Base-by-base conservation (phyloP, 2,113 vertebrate genomes). In the Dipodomys spectabilis region DNA sequence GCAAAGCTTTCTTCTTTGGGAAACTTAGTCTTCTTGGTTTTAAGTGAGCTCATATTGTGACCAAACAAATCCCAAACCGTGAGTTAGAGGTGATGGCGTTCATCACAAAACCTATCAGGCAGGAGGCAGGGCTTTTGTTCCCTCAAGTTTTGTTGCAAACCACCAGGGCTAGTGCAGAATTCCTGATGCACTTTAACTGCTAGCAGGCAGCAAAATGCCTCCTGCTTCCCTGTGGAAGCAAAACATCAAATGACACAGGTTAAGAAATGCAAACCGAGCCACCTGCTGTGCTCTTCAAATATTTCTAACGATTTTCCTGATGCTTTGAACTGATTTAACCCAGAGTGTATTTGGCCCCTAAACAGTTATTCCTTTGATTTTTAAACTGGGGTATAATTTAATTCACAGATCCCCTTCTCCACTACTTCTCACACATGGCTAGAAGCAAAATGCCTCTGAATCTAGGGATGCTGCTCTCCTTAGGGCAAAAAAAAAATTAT, bases 291-390 rank as follows among this genome's bases (percentile, higher is more conserved):
- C 28, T 83, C 67, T 96, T 95, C 90, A 93, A 87, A 86, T 93
- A 91, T 86, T 95, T 94, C 93, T 86, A 89, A 82, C 0, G 9
- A 89, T 90, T 96, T 97, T 97, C 82, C 82, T 90, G 90, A 88
- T 90, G 95, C 96, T 96, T 95, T 95, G 85, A 96, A 95, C 79
- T 94, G 90, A 95, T 88, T 94, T 93, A 95, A 92, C 74, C 82
- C 62, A 53, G 88, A 95, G 88, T 88, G 10, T 73, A 83, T 93
- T 90, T 95, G 90, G 88, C 68, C 82, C 86, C 90, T 94, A 93
- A 97, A 93, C 71, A 85, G 82, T 87, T 93, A 90, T 62, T 69
- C 35, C 84, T 96, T 96, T 94, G 94, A 95, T 94, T 97, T 96
- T 94, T 92, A 94, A 95, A 94, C 88, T 73, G 79, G 73, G 32